Percentiles rank a stretch among this genome's conserved stretches.
Conservation (phyloP, 2,888 invertebrate species). For the Eremobia ochroleuca region DNA sequence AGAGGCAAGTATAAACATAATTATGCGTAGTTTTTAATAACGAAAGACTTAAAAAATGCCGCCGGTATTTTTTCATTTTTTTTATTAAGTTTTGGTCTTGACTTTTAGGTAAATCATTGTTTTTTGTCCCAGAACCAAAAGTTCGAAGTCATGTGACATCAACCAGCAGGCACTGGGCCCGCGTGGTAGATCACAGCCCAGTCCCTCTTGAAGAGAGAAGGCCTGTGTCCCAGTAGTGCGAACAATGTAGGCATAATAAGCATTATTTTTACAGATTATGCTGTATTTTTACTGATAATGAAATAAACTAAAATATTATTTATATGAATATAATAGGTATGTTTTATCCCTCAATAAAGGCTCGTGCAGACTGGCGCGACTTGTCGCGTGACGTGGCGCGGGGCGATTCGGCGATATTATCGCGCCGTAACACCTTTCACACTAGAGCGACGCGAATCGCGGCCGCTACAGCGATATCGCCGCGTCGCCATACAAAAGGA, state of each 20-base stretch:
- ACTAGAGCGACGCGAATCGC: no score
- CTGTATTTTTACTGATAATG: background rate
- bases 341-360: no score
- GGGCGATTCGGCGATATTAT: no score
- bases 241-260: no score
- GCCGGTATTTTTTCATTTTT: background rate
- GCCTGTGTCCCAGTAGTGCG: background rate
- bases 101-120: background rate
- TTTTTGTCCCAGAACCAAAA: background rate
- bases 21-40: conserved; percentile 29
- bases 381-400: no score
- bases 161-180: background rate
- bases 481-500: no score
- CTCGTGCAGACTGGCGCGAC: no score
- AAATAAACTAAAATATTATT: background rate
- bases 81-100: background rate
- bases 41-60: background rate
- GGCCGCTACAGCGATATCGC: no score
- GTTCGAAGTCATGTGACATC: background rate
- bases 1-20: conserved; percentile 27
- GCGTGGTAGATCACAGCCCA: background rate
- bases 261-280: no score
- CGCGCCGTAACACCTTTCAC: no score
- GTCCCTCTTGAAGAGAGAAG: background rate
- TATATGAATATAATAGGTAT: background rate